phyloP scores from a whole-genome alignment of 2,113 vertebrate species.

The Lamprotornis superbus region DNA sequence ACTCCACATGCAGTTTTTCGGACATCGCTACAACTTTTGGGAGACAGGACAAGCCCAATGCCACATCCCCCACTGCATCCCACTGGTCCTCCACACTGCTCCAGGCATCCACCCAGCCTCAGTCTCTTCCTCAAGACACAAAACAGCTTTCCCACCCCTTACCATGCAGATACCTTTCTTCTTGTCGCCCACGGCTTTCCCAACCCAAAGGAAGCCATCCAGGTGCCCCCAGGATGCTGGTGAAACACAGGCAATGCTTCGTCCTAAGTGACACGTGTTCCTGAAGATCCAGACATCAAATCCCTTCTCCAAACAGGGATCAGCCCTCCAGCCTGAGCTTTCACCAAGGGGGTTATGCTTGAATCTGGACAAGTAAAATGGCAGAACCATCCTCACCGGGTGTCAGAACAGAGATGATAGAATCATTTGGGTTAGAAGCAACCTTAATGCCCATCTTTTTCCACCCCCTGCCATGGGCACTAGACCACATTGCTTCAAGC shows the following conservation, averaged over 20 bases:
- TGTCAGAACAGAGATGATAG: accelerated
- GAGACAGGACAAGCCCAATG: accelerated
- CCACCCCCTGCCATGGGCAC: accelerated
- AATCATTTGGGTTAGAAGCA: background rate
- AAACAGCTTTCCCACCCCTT: background rate
- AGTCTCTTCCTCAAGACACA: background rate
- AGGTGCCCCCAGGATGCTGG: background rate
- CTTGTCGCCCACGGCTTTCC: background rate
- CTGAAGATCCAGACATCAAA: background rate
- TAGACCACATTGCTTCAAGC: background rate
- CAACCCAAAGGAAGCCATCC: background rate
- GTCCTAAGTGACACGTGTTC: background rate
- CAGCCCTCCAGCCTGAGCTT: background rate
- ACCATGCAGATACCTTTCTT: background rate
- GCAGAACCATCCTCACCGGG: accelerated
- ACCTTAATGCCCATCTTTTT: background rate
- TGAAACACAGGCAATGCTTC: background rate
- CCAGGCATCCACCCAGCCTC: background rate
- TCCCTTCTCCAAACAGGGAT: background rate
- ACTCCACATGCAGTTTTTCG: background rate
- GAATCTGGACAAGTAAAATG: background rate
- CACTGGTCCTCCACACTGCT: background rate
- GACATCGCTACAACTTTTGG: background rate
- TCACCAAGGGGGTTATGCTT: accelerated
- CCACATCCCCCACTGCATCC: background rate